Base-by-base conservation (phyloP, 2,888 invertebrate genomes). In the Baronia brevicornis region DNA sequence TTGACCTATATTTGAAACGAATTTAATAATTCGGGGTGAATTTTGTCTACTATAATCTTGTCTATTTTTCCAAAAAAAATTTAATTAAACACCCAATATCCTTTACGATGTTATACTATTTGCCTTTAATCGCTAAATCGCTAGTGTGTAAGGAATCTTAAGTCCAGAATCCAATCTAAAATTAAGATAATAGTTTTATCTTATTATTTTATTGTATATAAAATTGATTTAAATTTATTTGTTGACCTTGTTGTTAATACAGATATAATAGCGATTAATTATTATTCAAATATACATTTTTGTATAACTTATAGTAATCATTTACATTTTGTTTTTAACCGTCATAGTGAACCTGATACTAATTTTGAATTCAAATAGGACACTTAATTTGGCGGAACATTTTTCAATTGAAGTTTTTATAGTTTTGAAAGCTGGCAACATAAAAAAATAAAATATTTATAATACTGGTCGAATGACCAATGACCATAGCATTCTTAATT, bases 211-310 rank as follows among this genome's bases (percentile, higher is more conserved):
- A 67, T 56, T 79, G 77, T 79, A 79, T 66, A 79, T 78, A 73
- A 59, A 66, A 61, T 65, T 61, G 50, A 57, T 63, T 69, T 62
- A 60, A 54, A 55, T 30, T 7, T 7, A 55, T 59, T 73, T 75
- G 73, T 77, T 79, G 68, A 73, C 57, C 54, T 60, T 58, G 71
- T 68, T 74, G 67, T 75, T 75, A 69, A 61, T 63, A 51, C 34
- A 48, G 53, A 56, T 59, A 58, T 43, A 36, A 43, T 58, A 65
- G 55, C 43, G 46, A 51, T n/a, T 50, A 63, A 63, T 60, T 58
- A 39, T 48, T 51, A 57, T 60, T 70, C 64, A 64, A 70, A 69
- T 69, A 67, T 60, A 45, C 54, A 47, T 54, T 51, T 41, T 31
- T 48, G 51, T 53, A 45, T 64, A 62, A 60, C 54, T 51, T 52